phyloP scores from a whole-genome alignment of 1,140 invertebrate species.

The Gryon sp. region DNA sequence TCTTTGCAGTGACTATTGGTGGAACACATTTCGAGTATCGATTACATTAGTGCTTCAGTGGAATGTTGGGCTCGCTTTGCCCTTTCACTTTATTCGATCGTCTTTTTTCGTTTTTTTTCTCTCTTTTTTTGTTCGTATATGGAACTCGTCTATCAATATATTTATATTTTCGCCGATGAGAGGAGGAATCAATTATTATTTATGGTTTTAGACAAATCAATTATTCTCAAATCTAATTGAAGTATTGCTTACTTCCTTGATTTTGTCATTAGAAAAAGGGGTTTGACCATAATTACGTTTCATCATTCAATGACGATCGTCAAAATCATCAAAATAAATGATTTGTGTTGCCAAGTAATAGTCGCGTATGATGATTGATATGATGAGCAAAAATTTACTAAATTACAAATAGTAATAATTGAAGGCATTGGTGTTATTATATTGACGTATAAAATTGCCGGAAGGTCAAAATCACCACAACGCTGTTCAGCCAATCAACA shows the following conservation, averaged over 20 bases:
- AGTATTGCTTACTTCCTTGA: no score
- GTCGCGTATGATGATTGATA: no score
- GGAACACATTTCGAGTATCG: slow-evolving; percentile 13
- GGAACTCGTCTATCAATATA: slow-evolving; percentile 23
- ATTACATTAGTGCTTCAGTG: slow-evolving; percentile 41
- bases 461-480: slow-evolving; percentile 57
- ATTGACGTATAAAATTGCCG: slow-evolving; percentile 55
- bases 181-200: slow-evolving; percentile 14
- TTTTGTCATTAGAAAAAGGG: no score
- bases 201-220: neutral
- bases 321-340: neutral
- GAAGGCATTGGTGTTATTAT: slow-evolving; percentile 38
- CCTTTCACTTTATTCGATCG: slow-evolving; percentile 30
- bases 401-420: slow-evolving; percentile 3
- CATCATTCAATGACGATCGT: no score
- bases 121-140: no score
- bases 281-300: no score
- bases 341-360: no score
- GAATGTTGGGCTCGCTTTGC: slow-evolving; percentile 58
- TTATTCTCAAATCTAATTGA: neutral
- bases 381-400: no score
- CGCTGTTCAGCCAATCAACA: slow-evolving; percentile 55
- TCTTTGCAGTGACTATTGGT: slow-evolving; percentile 47
- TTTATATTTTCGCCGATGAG: slow-evolving; percentile 24
- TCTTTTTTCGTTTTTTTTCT: slow-evolving; percentile 36